Evolutionary conservation across 2,113 vertebrate genomes (phyloP), one percentile per base, ranked within the genome.

Genomic region (Rattus norvegicus): DNA sequence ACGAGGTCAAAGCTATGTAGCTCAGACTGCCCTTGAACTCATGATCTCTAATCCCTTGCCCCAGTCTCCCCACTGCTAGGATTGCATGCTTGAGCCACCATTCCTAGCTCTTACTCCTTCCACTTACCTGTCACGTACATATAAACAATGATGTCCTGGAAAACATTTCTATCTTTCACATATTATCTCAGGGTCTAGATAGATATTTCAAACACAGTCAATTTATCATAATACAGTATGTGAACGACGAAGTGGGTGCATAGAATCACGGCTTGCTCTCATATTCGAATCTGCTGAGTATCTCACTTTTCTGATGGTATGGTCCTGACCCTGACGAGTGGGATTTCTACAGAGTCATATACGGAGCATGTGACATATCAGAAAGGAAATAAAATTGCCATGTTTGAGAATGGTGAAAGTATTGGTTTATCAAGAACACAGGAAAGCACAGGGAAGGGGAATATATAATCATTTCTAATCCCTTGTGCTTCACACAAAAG

Each of bases 111-210:
- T 0, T 47, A 59, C 7, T 36, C 24, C 9, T 73, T 80, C 63
- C 19, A 5, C 90, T 79, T 70, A 91, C 67, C 24, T 73, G 22
- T 1, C 17, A 36, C 6, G 22, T 63, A 3, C 13, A 26, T 67
- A 6, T 76, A 81, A 88, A 92, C 20, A 90, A 81, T n/a, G 73
- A 77, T 49, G 61, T n/a, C 3, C 10, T 80, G 33, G 9, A 73
- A 73, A 77, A 24, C 1, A 83, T 5, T 80, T 89, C 5, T 33
- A 43, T 5, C 70, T 61, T 83, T 63, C 13, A 76, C 2, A 76
- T 77, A 83, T 13, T 86, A n/a, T 70, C 6, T 88, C n/a, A 95
- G 59, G 12, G 39, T 88, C 30, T 95, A 95, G 75, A 92, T 59
- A 69, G 26, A 88, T 36, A 81, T 3, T 19, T 65, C 56, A 81